Evolutionary conservation across 1,140 invertebrate genomes (phyloP), one percentile per base, ranked within the genome.

Genomic region (Coenobita brevimanus): DNA sequence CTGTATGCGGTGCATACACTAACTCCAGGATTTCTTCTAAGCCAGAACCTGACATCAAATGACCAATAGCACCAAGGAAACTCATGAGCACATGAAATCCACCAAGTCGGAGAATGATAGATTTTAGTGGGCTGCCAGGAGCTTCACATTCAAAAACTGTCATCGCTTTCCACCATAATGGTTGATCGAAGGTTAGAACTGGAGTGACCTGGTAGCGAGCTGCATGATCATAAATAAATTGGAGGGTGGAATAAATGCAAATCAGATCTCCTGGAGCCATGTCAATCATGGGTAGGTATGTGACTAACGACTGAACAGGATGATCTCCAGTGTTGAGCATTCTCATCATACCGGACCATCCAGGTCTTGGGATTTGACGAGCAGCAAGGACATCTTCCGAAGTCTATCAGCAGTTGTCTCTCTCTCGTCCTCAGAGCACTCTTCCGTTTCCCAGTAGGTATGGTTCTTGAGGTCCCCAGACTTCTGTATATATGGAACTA

Each of bases 31-130:
- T 27, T 81, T 15, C 36, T 4, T n/a, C 54, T 13, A 81, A 60
- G 41, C 78, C 54, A 24, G 60, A 81, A 38, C 78, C 50, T 57
- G 78, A 57, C 78, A 81, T 81, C 3, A 81, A 10, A 36, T 81
- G 33, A n/a, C 78, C 78, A 21, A 81, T 81, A 24, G 4, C 36
- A 41, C 78, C 78, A 60, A 81, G 60, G 78, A 81, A 62, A 27
- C 78, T 81, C 78, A 81, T 81, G 0, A 50, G 46, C 21, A 30
- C 60, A 30, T 81, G 17, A 33, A 62, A 62, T 60, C 3, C 54
- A 30, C 78, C 57, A n/a, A 81, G 3, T 8, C 30, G 30, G 21
- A 81, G 54, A 38, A 36, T 30, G 30, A 64, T 81, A 24, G 54
- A 62, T n/a, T 41, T 21, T 62, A 33, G 36, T 30, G 60, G 1